phyloP scores from a whole-genome alignment of 2,888 invertebrate species.

The Xanthorhoe designata region DNA sequence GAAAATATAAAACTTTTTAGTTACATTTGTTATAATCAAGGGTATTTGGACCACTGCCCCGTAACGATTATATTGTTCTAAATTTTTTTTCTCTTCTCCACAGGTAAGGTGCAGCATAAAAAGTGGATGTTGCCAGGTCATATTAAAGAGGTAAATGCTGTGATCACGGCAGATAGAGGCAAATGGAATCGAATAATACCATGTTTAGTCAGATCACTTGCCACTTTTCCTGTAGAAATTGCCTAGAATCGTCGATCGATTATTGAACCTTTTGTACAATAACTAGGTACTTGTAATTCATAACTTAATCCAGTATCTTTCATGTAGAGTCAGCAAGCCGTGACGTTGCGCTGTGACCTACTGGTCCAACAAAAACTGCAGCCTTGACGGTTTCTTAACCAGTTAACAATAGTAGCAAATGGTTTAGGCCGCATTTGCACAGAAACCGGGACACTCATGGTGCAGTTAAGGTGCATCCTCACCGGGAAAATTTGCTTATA shows the following conservation, averaged over 20 bases:
- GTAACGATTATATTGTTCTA: background rate
- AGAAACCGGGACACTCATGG: background rate
- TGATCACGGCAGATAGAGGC: too few relatives aligned
- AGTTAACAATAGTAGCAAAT: conserved; percentile 53
- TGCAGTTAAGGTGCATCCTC: too few relatives aligned
- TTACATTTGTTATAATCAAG: background rate
- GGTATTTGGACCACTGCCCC: too few relatives aligned
- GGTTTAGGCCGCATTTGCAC: conserved; percentile 21
- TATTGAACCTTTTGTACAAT: background rate
- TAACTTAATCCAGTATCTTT: conserved; percentile 35
- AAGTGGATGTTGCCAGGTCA: background rate
- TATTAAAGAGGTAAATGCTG: background rate
- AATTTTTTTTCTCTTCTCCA: background rate
- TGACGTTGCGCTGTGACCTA: conserved; percentile 69
- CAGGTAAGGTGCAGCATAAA: conserved; percentile 11
- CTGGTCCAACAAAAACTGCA: conserved; percentile 63
- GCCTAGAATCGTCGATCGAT: background rate
- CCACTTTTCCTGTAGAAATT: too few relatives aligned
- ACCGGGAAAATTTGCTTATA: too few relatives aligned
- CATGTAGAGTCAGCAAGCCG: conserved; percentile 66
- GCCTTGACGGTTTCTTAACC: conserved; percentile 69
- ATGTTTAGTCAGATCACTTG: too few relatives aligned
- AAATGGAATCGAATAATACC: too few relatives aligned
- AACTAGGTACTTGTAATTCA: background rate
- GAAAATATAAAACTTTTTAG: background rate